These are phyloP conservation scores for Poicephalus gulielmi DNA, from an alignment of 2,113 vertebrate genomes.

Conservation along the genomic window DNA sequence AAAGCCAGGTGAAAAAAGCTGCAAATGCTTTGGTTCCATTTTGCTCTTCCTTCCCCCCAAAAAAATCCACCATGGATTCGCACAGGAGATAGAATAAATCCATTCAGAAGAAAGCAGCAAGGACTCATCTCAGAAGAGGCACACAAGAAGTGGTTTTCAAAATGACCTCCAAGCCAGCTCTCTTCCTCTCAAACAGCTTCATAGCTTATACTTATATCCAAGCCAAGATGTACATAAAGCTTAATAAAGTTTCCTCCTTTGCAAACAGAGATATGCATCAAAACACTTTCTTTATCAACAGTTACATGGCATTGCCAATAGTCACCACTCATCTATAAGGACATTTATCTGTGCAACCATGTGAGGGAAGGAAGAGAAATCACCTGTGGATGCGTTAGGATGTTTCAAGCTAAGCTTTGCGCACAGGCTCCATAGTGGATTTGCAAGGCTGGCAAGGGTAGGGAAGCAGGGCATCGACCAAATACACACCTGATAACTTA, in stretches of 20 bases:
- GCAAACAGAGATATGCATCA: not conserved
- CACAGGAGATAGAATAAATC: not conserved
- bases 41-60: not conserved
- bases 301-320: not conserved
- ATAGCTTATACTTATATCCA: not conserved
- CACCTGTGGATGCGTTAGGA: not conserved
- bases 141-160: not conserved
- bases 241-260: not conserved
- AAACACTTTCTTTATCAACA: not conserved
- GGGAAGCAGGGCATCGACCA: not conserved
- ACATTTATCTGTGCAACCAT: not conserved
- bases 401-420: not conserved
- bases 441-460: not conserved
- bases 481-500: not conserved
- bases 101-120: not conserved
- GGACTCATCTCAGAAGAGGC: not conserved
- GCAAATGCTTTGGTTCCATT: not conserved
- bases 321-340: not conserved
- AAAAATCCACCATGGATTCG: not conserved
- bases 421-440: fast-evolving
- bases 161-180: not conserved
- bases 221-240: not conserved
- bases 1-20: not conserved
- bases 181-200: not conserved
- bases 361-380: not conserved